Evolutionary conservation across 2,113 vertebrate species (phyloP), one percentile per base, ranked within the genome.

Genomic region (Aspidoscelis tigris): DNA sequence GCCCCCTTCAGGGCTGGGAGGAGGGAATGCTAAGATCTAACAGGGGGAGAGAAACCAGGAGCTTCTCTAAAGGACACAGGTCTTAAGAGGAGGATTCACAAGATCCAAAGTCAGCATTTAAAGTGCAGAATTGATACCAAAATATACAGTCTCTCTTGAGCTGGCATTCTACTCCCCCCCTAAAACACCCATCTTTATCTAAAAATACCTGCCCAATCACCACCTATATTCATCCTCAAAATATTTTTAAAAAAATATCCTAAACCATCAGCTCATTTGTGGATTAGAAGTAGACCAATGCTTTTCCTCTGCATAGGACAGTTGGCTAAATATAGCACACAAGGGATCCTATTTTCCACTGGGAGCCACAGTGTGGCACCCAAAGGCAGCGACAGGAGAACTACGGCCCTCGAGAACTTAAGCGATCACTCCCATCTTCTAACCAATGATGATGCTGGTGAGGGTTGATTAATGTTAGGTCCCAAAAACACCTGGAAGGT

Each of bases 1-100:
- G 11, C 69, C 83, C 69, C 83, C 76, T 79, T 65, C 39, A 4
- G 21, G 44, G n/a, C 14, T 5, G 24, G 24, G 20, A 5, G 82
- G 33, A 53, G 83, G 39, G 44, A 11, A 16, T 8, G 9, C 39
- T 33, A 81, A 80, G 87, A 81, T 81, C 87, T 82, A 85, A 88
- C 33, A n/a, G 82, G 26, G 43, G 68, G 43, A 41, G 41, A n/a
- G 66, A n/a, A 2, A 70, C 26, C 65, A 83, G 85, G 0, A 55
- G 90, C 86, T 68, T 84, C 76, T 78, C 21, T 7, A 43, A 0
- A 75, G 5, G 3, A 0, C 18, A 26, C 73, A 7, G 22, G 47
- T 33, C 55, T 78, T n/a, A 22, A 82, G 78, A 18, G 26, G 8
- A 47, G 4, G 44, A 41, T 26, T 50, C 12, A 24, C 41, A 41